Base-by-base conservation (phyloP, 2,797 vertebrate genomes). In the Philypnodon macrostomus region DNA sequence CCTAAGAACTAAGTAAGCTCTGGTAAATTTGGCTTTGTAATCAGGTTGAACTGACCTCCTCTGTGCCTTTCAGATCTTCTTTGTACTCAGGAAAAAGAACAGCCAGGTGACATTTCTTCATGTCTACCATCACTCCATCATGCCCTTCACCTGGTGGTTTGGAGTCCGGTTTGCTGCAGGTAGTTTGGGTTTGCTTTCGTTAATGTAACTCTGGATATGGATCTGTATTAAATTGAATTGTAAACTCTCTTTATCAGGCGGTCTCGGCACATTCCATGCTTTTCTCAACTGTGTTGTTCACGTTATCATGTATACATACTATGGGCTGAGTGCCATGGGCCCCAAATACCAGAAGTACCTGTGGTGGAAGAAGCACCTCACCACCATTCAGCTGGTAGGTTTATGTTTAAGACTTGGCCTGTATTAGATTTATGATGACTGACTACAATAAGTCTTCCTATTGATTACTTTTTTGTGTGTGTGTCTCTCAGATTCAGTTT, bases 131-230 rank as follows among this genome's bases (percentile, higher is more conserved):
- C 97, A 99, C 79, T 93, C 96, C 21, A 95, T 98, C 79, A 98
- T 99, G 96, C 93, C 97, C 1, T 98, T 94, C 86, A 98, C 96
- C 67, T 99, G 97, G 97, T 99, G 96, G 97, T 98, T 98, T 79
- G 97, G 97, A 52, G 95, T 98, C 67, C 94, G 93, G 69, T 98
- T 98, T 87, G 80, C 95, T 78, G 2, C 92, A 92, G 97, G 97
- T 98, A 42, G 31, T n/a, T n/a, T n/a, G n/a, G n/a, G n/a, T n/a
- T n/a, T n/a, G n/a, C n/a, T n/a, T n/a, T n/a, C n/a, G n/a, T n/a
- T n/a, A n/a, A n/a, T n/a, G n/a, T n/a, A n/a, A n/a, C n/a, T n/a
- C n/a, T n/a, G n/a, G n/a, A n/a, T n/a, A n/a, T n/a, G n/a, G n/a
- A n/a, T n/a, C n/a, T n/a, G n/a, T n/a, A n/a, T n/a, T n/a, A n/a